Conservation (phyloP, 1,140 invertebrate species). For the Neodiprion lecontei region DNA sequence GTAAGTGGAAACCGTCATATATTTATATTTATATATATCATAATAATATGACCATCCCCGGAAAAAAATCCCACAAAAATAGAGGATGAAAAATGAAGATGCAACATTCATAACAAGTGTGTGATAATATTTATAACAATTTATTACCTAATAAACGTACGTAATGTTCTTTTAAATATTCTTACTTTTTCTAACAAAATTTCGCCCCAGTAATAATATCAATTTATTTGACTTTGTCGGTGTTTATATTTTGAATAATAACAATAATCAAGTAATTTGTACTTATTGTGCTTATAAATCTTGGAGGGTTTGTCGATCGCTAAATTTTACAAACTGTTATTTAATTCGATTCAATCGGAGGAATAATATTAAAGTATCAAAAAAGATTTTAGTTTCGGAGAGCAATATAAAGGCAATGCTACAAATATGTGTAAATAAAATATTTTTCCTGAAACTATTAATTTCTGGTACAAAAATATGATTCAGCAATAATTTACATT, state of each 20-base stretch:
- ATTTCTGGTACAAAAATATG: not conserved
- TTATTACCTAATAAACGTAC: conserved; percentile 15
- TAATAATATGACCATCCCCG: conserved; percentile 52
- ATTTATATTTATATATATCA: conserved; percentile 51
- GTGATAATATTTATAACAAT: conserved; percentile 63
- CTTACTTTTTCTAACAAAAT: not conserved
- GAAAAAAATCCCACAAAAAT: conserved; percentile 8
- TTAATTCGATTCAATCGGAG: too few relatives aligned
- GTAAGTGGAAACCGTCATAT: not conserved
- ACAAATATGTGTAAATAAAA: too few relatives aligned
- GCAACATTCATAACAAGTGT: conserved; percentile 59
- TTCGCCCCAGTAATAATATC: not conserved
- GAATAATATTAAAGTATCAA: too few relatives aligned
- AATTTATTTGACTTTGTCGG: not conserved
- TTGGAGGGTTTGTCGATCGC: not conserved
- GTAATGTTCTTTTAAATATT: not conserved
- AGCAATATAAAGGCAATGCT: too few relatives aligned
- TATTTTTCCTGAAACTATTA: too few relatives aligned
- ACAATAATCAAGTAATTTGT: not conserved
- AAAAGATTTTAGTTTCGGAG: too few relatives aligned
- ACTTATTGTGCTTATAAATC: not conserved
- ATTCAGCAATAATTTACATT: not conserved
- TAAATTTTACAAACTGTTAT: too few relatives aligned
- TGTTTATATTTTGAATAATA: not conserved
- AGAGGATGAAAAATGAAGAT: not conserved